Percentiles rank a stretch among this genome's conserved stretches.
These are phyloP conservation scores for Tetragonisca angustula DNA, from an alignment of 2,888 invertebrate species.

Conservation along the genomic window DNA sequence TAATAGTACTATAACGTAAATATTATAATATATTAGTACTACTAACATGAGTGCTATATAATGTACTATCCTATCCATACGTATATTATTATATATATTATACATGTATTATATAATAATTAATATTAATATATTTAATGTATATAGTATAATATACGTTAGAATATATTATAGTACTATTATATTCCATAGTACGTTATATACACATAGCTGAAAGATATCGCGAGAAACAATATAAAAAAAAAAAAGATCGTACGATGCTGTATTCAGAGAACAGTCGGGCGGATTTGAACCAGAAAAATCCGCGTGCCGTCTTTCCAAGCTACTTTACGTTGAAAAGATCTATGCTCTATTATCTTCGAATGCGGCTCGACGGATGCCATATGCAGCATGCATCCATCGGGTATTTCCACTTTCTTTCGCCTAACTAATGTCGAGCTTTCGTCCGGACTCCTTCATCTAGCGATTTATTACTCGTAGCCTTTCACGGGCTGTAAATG, in stretches of 20 bases:
- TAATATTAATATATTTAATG: too few relatives aligned
- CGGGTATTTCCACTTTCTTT: conserved; percentile 56
- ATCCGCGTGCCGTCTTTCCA: conserved; percentile 39
- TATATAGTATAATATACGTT: too few relatives aligned
- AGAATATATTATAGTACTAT: neutral
- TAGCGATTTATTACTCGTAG: conserved; percentile 24
- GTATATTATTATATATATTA: too few relatives aligned
- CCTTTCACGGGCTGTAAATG: conserved; percentile 18
- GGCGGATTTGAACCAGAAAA: conserved; percentile 41
- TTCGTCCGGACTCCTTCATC: conserved; percentile 17
- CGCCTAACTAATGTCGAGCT: conserved; percentile 51
- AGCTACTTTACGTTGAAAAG: conserved; percentile 50
- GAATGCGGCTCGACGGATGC: conserved; percentile 28
- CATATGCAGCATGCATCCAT: conserved; percentile 26
- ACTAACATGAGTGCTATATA: too few relatives aligned
- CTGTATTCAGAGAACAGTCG: conserved; percentile 9
- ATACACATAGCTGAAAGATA: neutral
- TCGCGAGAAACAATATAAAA: conserved; percentile 1
- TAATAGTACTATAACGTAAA: too few relatives aligned
- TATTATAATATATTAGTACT: too few relatives aligned
- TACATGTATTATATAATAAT: too few relatives aligned
- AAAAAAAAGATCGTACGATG: neutral
- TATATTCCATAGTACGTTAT: neutral
- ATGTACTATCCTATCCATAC: too few relatives aligned
- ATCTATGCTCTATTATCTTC: conserved; percentile 41